Evolutionary conservation across 2,113 vertebrate genomes (phyloP).

Genomic region (Tyrannus savana): DNA sequence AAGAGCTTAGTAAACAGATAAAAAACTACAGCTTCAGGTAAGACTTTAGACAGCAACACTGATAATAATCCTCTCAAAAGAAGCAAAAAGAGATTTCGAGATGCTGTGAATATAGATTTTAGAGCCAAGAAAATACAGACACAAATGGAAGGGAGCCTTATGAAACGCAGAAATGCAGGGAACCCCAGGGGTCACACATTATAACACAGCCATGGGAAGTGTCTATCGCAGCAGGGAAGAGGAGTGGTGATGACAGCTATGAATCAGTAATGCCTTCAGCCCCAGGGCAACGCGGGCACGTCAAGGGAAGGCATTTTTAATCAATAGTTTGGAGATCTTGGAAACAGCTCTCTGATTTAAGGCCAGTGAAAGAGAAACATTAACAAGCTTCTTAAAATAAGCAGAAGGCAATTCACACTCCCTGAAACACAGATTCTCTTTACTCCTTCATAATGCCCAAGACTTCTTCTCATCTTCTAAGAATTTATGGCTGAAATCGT

Average conservation of each 20-base stretch:
- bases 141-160: neutral
- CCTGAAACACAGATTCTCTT: neutral
- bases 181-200: neutral
- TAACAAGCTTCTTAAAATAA: neutral
- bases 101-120: neutral
- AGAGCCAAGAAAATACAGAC: neutral
- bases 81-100: neutral
- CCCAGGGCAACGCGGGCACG: neutral
- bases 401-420: neutral
- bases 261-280: neutral
- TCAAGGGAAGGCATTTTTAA: neutral
- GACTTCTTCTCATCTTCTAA: neutral
- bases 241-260: neutral
- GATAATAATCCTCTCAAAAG: neutral
- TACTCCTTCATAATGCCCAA: fast-evolving
- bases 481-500: neutral
- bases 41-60: neutral
- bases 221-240: neutral
- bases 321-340: neutral
- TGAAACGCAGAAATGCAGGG: neutral
- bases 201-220: neutral
- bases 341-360: neutral
- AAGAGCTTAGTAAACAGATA: neutral
- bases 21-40: neutral
- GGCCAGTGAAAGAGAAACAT: neutral